These are phyloP conservation scores for Hiodon alosoides DNA, from an alignment of 2,113 vertebrate species.

Conservation along the genomic window DNA sequence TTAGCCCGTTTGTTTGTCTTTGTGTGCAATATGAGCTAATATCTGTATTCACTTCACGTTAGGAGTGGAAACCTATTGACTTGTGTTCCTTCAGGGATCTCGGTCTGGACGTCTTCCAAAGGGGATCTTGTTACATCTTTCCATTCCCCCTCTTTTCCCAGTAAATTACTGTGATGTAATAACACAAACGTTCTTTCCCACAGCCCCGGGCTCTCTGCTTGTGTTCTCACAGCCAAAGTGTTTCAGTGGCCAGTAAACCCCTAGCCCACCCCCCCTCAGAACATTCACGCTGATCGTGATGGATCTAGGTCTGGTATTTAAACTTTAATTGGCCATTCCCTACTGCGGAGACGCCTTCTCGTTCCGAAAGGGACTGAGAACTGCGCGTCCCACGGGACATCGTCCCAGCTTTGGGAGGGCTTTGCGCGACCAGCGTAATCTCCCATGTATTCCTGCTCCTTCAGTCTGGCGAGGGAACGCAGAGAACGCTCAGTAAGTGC, in stretches of 20 bases:
- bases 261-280: constrained; percentile 34
- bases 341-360: no score
- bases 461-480: no score
- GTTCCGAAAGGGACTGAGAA: no score
- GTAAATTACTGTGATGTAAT: constrained; percentile 69
- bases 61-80: constrained; percentile 61
- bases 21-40: neutral
- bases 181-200: constrained; percentile 64
- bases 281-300: constrained; percentile 9
- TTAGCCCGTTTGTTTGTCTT: constrained; percentile 19
- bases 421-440: no score
- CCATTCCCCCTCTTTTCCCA: constrained; percentile 47
- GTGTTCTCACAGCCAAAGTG: constrained; percentile 42
- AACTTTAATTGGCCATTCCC: no score
- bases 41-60: constrained; percentile 47
- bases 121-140: constrained; percentile 57
- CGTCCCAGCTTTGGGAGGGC: no score
- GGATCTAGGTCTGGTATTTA: neutral
- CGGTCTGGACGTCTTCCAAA: constrained; percentile 56
- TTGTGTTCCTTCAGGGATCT: constrained; percentile 57
- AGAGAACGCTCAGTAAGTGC: no score
- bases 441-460: no score
- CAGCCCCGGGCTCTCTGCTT: constrained; percentile 41
- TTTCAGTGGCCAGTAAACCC: constrained; percentile 47
- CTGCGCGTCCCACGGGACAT: no score